Evolutionary conservation across 92 coral and sea anemone species (phyloP).

Genomic region (Epizoanthus stellaris): DNA sequence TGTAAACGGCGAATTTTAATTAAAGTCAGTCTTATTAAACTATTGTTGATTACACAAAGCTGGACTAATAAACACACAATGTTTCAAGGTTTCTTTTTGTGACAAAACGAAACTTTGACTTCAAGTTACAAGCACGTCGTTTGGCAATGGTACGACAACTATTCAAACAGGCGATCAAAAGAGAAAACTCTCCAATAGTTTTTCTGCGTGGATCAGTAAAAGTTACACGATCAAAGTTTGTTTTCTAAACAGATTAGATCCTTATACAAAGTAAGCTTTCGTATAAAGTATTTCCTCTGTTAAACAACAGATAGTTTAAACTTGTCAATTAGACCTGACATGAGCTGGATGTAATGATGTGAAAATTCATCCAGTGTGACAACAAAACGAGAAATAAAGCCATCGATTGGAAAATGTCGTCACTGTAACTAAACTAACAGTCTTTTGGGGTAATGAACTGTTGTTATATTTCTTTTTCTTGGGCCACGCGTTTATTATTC

Average conservation of each 20-base stretch:
- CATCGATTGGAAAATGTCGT: slow-evolving; percentile 19
- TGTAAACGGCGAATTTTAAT: slow-evolving; percentile 98
- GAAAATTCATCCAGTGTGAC: slow-evolving; percentile 45
- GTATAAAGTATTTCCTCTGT: slow-evolving; percentile 30
- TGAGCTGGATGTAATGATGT: slow-evolving; percentile 46
- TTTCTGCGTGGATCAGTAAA: slow-evolving; percentile 1
- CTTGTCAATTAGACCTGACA: slow-evolving; percentile 84
- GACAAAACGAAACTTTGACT: slow-evolving; percentile 42
- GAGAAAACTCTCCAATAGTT: slow-evolving; percentile 2
- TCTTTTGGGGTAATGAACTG: background rate
- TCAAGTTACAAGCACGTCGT: slow-evolving; percentile 10
- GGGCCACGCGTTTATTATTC: slow-evolving; percentile 7
- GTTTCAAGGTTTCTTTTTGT: slow-evolving; percentile 64
- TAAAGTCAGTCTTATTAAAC: slow-evolving; percentile 95
- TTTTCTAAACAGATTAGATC: slow-evolving; percentile 46
- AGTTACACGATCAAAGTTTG: slow-evolving; percentile 31
- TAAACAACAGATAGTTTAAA: slow-evolving; percentile 75
- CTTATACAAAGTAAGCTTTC: slow-evolving; percentile 43
- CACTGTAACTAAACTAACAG: slow-evolving; percentile 1
- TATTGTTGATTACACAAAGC: slow-evolving; percentile 96
- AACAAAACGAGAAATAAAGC: slow-evolving; percentile 14
- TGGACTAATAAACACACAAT: slow-evolving; percentile 74
- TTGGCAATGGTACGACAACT: slow-evolving; percentile 7
- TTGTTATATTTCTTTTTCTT: background rate
- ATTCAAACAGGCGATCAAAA: background rate